Evolutionary conservation across 2,113 vertebrate species (phyloP).

Genomic region (Cinclus cinclus): DNA sequence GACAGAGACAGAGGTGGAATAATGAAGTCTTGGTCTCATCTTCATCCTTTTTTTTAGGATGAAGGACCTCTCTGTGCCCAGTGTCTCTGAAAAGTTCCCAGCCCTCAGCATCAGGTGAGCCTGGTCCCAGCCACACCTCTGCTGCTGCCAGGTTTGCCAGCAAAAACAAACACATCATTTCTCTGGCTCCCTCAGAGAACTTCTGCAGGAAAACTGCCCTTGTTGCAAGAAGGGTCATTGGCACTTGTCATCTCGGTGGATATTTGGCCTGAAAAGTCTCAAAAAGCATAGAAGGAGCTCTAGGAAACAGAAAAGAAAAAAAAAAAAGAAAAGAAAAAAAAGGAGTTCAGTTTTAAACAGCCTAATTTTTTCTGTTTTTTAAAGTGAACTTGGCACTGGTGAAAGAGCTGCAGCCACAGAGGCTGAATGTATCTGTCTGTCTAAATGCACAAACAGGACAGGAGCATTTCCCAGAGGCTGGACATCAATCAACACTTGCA

Average conservation of each 20-base stretch:
- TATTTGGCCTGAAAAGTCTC: background rate
- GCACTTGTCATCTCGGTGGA: background rate
- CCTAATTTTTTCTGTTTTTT: background rate
- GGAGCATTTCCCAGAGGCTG: background rate
- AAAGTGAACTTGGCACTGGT: background rate
- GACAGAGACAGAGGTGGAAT: background rate
- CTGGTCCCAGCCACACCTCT: background rate
- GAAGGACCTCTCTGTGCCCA: background rate
- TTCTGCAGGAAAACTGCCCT: background rate
- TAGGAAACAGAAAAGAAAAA: background rate
- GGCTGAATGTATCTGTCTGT: background rate
- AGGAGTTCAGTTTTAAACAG: background rate
- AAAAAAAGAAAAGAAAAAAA: background rate
- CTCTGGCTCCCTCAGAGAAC: background rate
- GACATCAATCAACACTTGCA: background rate
- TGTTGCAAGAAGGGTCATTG: background rate
- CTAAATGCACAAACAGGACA: background rate
- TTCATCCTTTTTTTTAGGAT: background rate
- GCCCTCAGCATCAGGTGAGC: background rate
- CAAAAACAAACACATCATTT: background rate
- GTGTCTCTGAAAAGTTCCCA: background rate
- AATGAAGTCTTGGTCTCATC: background rate
- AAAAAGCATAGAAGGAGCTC: background rate
- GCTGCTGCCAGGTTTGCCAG: background rate
- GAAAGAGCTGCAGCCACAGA: background rate